These are phyloP conservation scores for Circaetus cinerascens DNA, from an alignment of 2,113 vertebrate species.

Conservation along the genomic window DNA sequence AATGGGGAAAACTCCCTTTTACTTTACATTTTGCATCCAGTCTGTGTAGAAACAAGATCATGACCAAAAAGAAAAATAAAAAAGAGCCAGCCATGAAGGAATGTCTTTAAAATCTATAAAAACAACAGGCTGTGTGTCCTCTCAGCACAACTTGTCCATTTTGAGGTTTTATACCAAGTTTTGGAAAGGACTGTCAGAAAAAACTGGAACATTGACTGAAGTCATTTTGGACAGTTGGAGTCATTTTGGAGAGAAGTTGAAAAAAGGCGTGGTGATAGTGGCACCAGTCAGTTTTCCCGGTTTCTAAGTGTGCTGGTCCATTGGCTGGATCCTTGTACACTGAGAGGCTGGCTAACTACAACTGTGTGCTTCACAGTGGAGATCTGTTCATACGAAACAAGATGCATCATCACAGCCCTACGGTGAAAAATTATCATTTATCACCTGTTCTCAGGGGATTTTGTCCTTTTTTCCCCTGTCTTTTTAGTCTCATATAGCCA, in stretches of 20 bases:
- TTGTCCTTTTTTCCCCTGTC: neutral
- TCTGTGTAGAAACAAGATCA: neutral
- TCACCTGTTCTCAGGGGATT: neutral
- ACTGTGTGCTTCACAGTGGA: neutral
- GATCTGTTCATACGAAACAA: neutral
- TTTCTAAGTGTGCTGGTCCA: neutral
- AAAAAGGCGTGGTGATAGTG: neutral
- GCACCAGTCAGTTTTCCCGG: neutral
- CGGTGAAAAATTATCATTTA: neutral
- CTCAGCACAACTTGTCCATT: neutral
- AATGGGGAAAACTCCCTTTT: neutral
- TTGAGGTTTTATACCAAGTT: neutral
- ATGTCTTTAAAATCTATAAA: neutral
- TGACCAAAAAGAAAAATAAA: neutral
- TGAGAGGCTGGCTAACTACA: neutral
- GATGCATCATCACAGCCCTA: too few relatives aligned
- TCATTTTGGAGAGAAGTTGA: neutral
- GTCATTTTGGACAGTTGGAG: neutral
- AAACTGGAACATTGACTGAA: neutral
- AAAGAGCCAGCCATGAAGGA: neutral
- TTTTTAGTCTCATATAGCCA: neutral
- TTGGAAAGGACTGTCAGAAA: neutral
- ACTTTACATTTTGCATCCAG: neutral
- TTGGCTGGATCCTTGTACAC: neutral
- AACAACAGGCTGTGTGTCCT: neutral